phyloP scores from a whole-genome alignment of 37 sponge, comb jelly and placozoan species.

The Oscarella lobularis region DNA sequence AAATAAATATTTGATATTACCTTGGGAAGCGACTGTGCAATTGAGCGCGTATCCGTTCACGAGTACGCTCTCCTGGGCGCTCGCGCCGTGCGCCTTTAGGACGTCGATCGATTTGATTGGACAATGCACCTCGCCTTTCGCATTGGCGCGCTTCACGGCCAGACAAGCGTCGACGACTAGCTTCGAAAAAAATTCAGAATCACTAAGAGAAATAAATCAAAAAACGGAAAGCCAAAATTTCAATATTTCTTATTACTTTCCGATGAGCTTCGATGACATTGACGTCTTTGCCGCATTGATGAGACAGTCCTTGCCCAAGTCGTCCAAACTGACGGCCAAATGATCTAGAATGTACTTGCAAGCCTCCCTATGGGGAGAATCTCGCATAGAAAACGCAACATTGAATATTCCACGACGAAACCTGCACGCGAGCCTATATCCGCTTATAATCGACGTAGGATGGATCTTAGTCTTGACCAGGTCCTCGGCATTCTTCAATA shows the following conservation, averaged over 20 bases:
- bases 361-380: conserved; percentile 63
- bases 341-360: conserved; percentile 84
- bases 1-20: too few relatives aligned
- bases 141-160: conserved; percentile 87
- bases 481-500: too few relatives aligned
- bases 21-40: too few relatives aligned
- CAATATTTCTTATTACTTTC: conserved; percentile 44
- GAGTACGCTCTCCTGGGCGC: too few relatives aligned
- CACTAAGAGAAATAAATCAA: conserved; percentile 25
- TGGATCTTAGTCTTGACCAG: too few relatives aligned
- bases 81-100: too few relatives aligned
- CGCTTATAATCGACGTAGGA: conserved; percentile 93
- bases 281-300: conserved; percentile 93
- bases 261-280: conserved; percentile 93
- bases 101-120: too few relatives aligned
- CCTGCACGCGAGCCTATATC: conserved; percentile 87
- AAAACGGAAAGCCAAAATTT: neutral
- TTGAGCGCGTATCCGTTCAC: too few relatives aligned
- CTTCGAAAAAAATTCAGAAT: conserved; percentile 86
- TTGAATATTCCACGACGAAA: too few relatives aligned
- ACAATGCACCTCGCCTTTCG: conserved; percentile 77
- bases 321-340: too few relatives aligned
- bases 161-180: conserved; percentile 70
- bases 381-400: too few relatives aligned
- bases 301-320: too few relatives aligned